Conservation (phyloP, 64 coral and sea anemone species). For the Acropora tenuis region DNA sequence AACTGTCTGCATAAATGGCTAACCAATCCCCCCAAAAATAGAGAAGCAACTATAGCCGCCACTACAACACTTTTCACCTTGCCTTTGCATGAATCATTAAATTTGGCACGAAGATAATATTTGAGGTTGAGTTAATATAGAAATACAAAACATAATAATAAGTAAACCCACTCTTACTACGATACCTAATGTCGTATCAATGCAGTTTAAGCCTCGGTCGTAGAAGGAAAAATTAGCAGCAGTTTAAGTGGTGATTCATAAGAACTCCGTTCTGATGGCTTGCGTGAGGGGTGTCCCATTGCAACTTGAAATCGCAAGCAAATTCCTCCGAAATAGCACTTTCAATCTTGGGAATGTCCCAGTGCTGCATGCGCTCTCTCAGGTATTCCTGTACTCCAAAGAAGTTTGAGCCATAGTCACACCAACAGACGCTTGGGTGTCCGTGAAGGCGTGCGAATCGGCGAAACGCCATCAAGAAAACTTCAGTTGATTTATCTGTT, state of each 20-base stretch:
- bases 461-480: constrained; percentile 60
- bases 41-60: no score
- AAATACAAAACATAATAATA: no score
- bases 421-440: constrained; percentile 42
- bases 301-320: constrained; percentile 57
- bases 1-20: no score
- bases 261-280: constrained; percentile 77
- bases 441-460: constrained; percentile 43
- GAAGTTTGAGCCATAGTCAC: constrained; percentile 40
- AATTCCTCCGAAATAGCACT: constrained; percentile 45
- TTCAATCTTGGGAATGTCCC: constrained; percentile 51
- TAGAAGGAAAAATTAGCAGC: no score
- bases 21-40: no score
- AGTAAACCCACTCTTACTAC: no score
- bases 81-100: no score
- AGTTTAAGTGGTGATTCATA: constrained; percentile 53
- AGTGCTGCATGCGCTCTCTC: constrained; percentile 40
- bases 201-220: no score
- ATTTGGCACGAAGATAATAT: no score
- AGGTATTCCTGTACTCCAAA: constrained; percentile 52
- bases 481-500: constrained; percentile 29
- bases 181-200: no score
- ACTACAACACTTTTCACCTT: no score
- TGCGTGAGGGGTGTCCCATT: constrained; percentile 71
- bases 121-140: no score